A percentile compares a stretch with the other conserved stretches of the same genome.
phyloP scores from a whole-genome alignment of 2,113 vertebrate genomes.

The Carassius carassius region DNA sequence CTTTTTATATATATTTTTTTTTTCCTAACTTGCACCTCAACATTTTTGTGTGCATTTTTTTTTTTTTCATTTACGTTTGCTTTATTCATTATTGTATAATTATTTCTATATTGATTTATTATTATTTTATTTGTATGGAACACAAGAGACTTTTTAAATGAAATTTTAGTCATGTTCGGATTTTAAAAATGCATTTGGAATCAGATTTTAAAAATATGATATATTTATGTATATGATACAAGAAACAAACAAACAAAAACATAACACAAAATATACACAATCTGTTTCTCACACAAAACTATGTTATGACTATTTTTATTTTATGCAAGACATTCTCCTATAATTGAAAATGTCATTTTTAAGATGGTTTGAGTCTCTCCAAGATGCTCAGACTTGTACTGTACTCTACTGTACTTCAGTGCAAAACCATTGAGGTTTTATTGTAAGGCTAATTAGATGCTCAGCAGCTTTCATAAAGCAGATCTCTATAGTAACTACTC shows the following conservation, averaged over 20 bases:
- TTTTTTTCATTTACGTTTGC: too few relatives aligned
- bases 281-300: neutral
- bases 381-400: neutral
- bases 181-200: neutral
- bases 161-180: neutral
- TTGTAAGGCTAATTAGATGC: neutral
- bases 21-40: neutral
- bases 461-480: neutral
- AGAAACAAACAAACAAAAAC: neutral
- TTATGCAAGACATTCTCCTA: neutral
- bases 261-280: neutral
- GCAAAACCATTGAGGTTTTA: neutral
- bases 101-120: too few relatives aligned
- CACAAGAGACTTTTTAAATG: neutral
- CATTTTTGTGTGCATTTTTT: too few relatives aligned
- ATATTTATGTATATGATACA: neutral
- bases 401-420: neutral
- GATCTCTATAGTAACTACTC: conserved; percentile 1
- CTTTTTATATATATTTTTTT: neutral
- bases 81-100: too few relatives aligned
- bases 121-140: too few relatives aligned
- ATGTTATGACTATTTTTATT: neutral
- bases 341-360: neutral
- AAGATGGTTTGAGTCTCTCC: too few relatives aligned
- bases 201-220: neutral